Conservation (phyloP, 2,113 vertebrate species). For the Ceuthmochares aereus region DNA sequence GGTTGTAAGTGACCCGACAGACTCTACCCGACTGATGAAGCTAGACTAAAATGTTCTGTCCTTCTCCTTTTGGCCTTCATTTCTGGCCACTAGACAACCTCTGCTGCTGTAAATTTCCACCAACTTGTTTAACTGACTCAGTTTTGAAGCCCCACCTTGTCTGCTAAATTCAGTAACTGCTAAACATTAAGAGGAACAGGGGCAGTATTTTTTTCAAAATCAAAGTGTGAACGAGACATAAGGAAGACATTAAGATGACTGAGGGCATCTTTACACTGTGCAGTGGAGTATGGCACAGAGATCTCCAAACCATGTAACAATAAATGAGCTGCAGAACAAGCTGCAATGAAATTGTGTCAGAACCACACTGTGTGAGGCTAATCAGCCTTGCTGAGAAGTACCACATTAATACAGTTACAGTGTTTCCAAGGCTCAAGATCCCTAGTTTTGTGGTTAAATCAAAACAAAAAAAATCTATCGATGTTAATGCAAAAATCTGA, state of each 20-base stretch:
- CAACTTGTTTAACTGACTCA: neutral
- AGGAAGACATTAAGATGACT: neutral
- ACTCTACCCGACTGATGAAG: neutral
- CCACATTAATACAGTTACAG: neutral
- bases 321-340: neutral
- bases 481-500: neutral
- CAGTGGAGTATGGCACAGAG: neutral
- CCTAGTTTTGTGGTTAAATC: neutral
- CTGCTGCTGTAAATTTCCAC: neutral
- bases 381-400: neutral
- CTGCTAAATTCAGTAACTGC: neutral
- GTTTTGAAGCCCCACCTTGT: conserved; percentile 10
- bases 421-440: neutral
- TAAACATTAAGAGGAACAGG: neutral
- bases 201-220: neutral
- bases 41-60: conserved; percentile 23
- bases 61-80: neutral
- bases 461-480: neutral
- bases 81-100: neutral
- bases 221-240: neutral
- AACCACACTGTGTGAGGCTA: neutral
- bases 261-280: neutral
- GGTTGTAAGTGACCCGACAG: neutral
- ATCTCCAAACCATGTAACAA: neutral
- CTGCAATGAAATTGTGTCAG: neutral